A percentile compares a stretch with the other conserved stretches of the same genome.
Evolutionary conservation across 2,797 vertebrate species (phyloP).

Genomic region (Myripristis murdjan): DNA sequence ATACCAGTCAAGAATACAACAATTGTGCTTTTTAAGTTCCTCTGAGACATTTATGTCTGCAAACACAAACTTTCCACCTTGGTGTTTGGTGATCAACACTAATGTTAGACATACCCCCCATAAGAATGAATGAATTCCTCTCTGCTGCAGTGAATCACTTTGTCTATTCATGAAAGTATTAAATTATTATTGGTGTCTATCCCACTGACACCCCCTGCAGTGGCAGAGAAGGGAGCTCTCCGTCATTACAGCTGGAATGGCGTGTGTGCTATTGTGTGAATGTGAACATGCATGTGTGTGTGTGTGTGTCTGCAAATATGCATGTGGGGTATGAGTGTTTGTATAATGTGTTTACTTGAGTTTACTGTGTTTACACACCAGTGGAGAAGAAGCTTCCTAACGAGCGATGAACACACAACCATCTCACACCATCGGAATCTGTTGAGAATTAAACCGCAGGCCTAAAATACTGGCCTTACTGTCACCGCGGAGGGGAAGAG

Average conservation of each 20-base stretch:
- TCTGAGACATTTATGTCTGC: too few species aligned
- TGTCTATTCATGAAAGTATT: too few species aligned
- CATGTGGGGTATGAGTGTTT: conserved; percentile 47
- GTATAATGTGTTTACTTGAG: conserved; percentile 32
- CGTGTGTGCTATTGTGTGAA: background rate
- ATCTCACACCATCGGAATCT: conserved; percentile 67
- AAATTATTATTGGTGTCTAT: too few species aligned
- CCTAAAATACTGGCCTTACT: conserved; percentile 64
- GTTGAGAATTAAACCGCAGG: conserved; percentile 40
- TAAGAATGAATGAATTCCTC: conserved; percentile 3
- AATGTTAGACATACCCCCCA: too few species aligned
- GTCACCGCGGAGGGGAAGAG: conserved; percentile 6
- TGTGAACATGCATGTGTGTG: conserved; percentile 32
- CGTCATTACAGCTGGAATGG: conserved; percentile 43
- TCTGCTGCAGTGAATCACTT: conserved; percentile 8
- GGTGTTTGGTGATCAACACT: too few species aligned
- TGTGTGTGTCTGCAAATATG: too few species aligned
- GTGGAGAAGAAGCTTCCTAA: conserved; percentile 32
- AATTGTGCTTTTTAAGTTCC: too few species aligned
- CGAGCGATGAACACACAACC: conserved; percentile 46
- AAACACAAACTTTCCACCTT: too few species aligned
- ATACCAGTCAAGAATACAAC: too few species aligned
- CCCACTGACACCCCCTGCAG: conserved; percentile 32
- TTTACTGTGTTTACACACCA: background rate
- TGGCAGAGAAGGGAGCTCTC: conserved; percentile 34